Base-by-base conservation (phyloP, 2,888 invertebrate genomes). In the Agriotes lineatus region DNA sequence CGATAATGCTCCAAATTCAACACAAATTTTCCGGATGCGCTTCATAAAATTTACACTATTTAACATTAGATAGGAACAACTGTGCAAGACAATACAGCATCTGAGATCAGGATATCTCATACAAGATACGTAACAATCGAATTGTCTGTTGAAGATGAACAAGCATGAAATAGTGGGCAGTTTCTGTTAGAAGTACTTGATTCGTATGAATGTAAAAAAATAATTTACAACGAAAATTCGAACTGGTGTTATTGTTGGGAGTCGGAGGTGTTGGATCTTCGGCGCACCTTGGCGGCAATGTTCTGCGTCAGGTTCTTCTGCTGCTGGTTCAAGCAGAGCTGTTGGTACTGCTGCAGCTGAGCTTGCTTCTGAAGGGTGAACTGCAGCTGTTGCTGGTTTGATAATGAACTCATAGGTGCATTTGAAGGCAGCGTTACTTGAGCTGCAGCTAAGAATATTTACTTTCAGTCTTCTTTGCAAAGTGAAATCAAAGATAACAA, bases 261-360 rank as follows among this genome's bases (percentile, higher is more conserved):
- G 68, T 83, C 83, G 16, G 82, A 81, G 35, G 81, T 77, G 72
- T 82, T 83, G 45, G 83, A 82, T 75, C 82, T 75, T 77, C 83
- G 79, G 74, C 83, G 77, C 48, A 82, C 77, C 74, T 82, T 83
- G 18, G 78, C 80, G 35, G 81, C 77, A 35, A 80, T 75, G 35
- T 77, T 78, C 48, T 80, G 77, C 14, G 74, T 71, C 12, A 73
- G 71, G 25, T 75, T 76, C 64, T 75, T 78, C 71, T 80, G 80
- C 58, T 79, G 79, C 72, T 82, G 82, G 59, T 78, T 80, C 54
- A 82, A 67, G 71, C 80, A 81, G 65, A 83, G 76, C 72, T 83
- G 84, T 69, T 82, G 82, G 66, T 77, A 81, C 72, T 82, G 82
- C 67, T 83, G 83, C 35, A 81, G 78, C 59, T 82, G 82, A 64